Conservation (phyloP, 2,888 invertebrate species). For the Gastrophysa polygoni region DNA sequence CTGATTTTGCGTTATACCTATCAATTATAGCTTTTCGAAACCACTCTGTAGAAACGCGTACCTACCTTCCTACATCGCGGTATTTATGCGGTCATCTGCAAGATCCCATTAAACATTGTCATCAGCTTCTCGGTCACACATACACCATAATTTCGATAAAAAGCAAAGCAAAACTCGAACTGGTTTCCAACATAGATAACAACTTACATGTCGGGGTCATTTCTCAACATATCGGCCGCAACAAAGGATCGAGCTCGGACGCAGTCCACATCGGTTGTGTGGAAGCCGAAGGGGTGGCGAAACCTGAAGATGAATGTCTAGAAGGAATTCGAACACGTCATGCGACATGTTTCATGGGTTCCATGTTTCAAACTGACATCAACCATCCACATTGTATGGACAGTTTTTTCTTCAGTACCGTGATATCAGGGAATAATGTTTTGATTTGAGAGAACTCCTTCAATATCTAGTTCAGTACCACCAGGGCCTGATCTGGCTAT, state of each 20-base stretch:
- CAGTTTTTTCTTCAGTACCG: too few species aligned
- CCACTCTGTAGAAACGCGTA: neutral
- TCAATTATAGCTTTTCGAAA: too few species aligned
- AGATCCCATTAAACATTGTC: constrained; percentile 20
- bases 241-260: constrained; percentile 8
- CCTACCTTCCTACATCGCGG: neutral
- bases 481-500: too few species aligned
- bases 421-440: too few species aligned
- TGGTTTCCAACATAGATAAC: constrained; percentile 26
- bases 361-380: neutral
- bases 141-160: constrained; percentile 23
- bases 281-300: constrained; percentile 1
- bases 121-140: constrained; percentile 23
- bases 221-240: constrained; percentile 22
- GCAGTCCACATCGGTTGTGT: neutral
- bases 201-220: constrained; percentile 23
- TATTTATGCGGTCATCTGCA: constrained; percentile 9
- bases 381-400: too few species aligned
- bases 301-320: constrained; percentile 5
- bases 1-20: too few species aligned
- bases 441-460: too few species aligned
- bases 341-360: neutral
- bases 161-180: constrained; percentile 24
- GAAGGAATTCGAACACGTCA: too few species aligned
- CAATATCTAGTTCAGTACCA: too few species aligned